Base-by-base conservation (phyloP, 2,888 invertebrate species). In the Buathra laborator region DNA sequence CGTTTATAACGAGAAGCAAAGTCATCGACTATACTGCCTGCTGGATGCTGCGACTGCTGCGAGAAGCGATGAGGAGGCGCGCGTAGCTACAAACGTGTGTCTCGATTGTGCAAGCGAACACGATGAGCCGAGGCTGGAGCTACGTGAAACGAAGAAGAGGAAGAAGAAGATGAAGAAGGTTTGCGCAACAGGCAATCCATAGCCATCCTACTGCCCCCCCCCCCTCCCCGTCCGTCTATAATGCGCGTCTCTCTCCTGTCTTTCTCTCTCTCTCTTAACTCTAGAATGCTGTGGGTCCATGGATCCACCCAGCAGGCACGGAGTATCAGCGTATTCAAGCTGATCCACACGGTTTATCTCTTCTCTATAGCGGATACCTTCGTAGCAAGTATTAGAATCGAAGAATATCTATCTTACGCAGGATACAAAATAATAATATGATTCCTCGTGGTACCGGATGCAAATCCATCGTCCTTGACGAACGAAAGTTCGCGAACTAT, bases 111-210 rank as follows among this genome's bases (percentile, higher is more conserved):
- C 81, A 84, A 84, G 67, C 72, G 64, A 71, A 71, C 62, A 72
- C 46, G 66, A 80, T 56, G 80, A 72, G 68, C 81, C 7, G 37
- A 37, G 24, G 19, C 19, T 10, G 24, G 62, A 82, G 81, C 64
- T 82, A 76, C 46, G 70, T 48, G 51, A 43, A 24, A 43, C 51
- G 74, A 67, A 56, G 78, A 79, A 32, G 72, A 56, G 67, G 72
- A 43, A 62, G 77, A 59, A 74, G 70, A 76, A 67, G 75, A 79
- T 51, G 84, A 76, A 37, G 70, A 81, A 84, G 81, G 84, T 81
- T 81, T 84, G 81, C 84, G 84, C 84, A 84, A 84, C 64, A 84
- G 75, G 59, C 84, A 66, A 80, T 84, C 72, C 80, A 75, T 56
- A 53, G 62, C 62, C 64, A 37, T 75, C 59, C 62, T 64, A 84